Percentiles rank a stretch among this genome's conserved stretches.
Conservation (phyloP, 23 tunicate species). For the Botrylloides violaceus region DNA sequence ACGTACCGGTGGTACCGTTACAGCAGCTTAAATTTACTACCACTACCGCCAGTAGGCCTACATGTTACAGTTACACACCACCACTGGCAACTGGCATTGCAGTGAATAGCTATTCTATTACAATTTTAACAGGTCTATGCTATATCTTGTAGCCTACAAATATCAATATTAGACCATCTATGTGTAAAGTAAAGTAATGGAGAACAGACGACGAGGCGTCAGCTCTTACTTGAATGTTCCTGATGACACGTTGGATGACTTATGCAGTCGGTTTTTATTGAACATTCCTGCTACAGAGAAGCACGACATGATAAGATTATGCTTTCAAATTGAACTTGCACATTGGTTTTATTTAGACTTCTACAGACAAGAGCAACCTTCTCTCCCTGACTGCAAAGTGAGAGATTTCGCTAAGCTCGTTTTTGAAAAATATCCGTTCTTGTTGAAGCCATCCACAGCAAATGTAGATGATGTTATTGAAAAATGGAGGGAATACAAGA, state of each 20-base stretch:
- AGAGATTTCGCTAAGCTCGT: constrained; percentile 65
- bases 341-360: constrained; percentile 98
- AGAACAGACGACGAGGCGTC: not conserved
- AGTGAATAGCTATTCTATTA: too few relatives aligned
- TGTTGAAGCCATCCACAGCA: constrained; percentile 50
- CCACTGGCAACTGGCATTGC: too few relatives aligned
- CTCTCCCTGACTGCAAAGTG: constrained; percentile 78
- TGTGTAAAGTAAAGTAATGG: too few relatives aligned
- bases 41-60: too few relatives aligned
- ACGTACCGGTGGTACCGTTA: too few relatives aligned
- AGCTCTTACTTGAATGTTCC: not conserved
- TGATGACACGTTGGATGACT: constrained; percentile 51
- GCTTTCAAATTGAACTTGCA: constrained; percentile 88
- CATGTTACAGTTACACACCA: too few relatives aligned
- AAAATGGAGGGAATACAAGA: constrained; percentile 83
- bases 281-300: constrained; percentile 75
- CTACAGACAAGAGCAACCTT: constrained; percentile 49
- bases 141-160: too few relatives aligned
- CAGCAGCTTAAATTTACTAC: too few relatives aligned
- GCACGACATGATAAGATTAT: constrained; percentile 75
- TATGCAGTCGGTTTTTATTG: constrained; percentile 89
- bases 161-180: too few relatives aligned
- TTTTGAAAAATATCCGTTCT: constrained; percentile 74
- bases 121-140: too few relatives aligned
- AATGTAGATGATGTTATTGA: constrained; percentile 58